Conservation (phyloP, 1,140 invertebrate genomes). For the Episyrphus balteatus region DNA sequence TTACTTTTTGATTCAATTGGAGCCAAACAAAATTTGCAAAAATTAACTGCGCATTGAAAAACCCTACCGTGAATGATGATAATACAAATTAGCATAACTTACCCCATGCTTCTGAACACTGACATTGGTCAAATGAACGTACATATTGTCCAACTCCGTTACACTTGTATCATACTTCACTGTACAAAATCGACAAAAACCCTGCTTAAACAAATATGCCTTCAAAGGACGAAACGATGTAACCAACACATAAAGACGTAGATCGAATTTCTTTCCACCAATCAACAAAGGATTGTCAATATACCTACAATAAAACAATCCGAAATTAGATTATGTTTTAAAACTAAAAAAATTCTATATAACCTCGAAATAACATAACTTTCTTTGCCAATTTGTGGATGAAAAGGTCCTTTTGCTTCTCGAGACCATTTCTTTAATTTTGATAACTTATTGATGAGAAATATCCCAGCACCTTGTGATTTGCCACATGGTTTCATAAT, state of each 20-base stretch:
- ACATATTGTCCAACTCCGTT: constrained; percentile 71
- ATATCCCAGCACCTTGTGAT: constrained; percentile 79
- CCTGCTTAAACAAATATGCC: constrained; percentile 73
- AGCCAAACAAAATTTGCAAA: too few relatives aligned
- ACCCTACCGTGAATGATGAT: too few relatives aligned
- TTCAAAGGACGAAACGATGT: constrained; percentile 71
- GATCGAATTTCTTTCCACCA: constrained; percentile 79
- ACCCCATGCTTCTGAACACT: constrained; percentile 70
- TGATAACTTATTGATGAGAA: constrained; percentile 78
- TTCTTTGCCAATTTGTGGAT: constrained; percentile 71
- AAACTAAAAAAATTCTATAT: background rate
- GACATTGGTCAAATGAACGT: constrained; percentile 82
- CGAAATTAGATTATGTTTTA: background rate
- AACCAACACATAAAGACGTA: constrained; percentile 73
- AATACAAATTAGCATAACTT: constrained; percentile 35
- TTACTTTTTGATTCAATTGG: too few relatives aligned
- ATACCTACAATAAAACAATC: constrained; percentile 42
- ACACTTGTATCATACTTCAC: constrained; percentile 72
- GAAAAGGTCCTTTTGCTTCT: constrained; percentile 65
- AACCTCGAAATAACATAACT: constrained; percentile 80
- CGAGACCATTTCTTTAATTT: constrained; percentile 81
- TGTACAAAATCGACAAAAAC: constrained; percentile 68
- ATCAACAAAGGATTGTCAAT: constrained; percentile 76
- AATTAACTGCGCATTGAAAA: too few relatives aligned
- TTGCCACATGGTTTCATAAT: constrained; percentile 96